These are phyloP conservation scores for Sitta europaea DNA, from an alignment of 2,113 vertebrate genomes.

Conservation along the genomic window DNA sequence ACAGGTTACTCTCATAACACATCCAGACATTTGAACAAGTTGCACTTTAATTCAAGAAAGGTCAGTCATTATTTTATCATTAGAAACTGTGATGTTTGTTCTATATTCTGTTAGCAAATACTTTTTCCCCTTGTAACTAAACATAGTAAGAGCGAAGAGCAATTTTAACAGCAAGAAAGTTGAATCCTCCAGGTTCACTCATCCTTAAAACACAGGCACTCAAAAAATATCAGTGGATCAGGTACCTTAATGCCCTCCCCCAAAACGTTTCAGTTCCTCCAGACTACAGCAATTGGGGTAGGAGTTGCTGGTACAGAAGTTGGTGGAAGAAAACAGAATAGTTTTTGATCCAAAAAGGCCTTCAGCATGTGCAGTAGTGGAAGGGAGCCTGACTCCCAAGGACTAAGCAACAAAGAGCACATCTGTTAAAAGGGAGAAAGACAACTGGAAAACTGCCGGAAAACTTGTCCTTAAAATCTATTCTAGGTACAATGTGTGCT, in stretches of 20 bases:
- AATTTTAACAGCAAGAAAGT: neutral
- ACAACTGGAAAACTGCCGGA: neutral
- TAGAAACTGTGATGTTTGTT: neutral
- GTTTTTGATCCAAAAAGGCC: neutral
- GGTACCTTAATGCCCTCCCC: neutral
- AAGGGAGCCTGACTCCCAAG: neutral
- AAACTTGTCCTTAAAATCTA: neutral
- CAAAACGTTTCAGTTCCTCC: neutral
- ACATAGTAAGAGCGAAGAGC: neutral
- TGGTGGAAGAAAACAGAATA: neutral
- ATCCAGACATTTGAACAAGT: neutral
- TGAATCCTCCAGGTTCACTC: neutral
- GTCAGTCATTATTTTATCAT: neutral
- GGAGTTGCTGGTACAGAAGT: neutral
- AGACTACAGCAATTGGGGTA: neutral
- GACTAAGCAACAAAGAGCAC: neutral
- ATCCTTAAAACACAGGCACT: neutral
- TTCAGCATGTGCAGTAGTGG: neutral
- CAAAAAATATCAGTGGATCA: neutral
- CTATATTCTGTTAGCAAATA: neutral
- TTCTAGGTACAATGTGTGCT: constrained; percentile 3
- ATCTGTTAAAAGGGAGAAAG: neutral
- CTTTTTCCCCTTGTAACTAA: neutral
- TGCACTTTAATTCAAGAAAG: neutral
- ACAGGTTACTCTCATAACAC: neutral